phyloP scores from a whole-genome alignment of 2,797 vertebrate species.

The Lagocephalus sceleratus region DNA sequence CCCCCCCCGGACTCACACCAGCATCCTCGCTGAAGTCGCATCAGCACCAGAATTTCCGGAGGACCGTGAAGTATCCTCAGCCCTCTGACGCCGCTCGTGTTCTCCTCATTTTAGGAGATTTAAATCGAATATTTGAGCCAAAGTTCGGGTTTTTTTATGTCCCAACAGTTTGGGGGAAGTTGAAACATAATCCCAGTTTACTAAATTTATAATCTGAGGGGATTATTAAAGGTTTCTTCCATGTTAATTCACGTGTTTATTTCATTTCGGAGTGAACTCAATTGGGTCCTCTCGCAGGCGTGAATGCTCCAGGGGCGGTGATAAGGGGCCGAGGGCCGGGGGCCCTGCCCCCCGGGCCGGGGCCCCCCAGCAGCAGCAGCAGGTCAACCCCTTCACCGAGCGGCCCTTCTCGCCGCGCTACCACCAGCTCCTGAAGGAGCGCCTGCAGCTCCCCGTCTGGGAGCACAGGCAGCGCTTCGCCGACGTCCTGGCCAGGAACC shows the following conservation, averaged over 20 bases:
- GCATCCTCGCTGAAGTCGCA: background rate
- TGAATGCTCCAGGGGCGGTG: constrained; percentile 70
- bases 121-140: too few species aligned
- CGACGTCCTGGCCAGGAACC: constrained; percentile 87
- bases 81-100: background rate
- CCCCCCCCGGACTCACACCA: too few species aligned
- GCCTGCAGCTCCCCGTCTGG: constrained; percentile 92
- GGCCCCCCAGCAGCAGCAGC: constrained; percentile 83
- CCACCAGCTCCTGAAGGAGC: constrained; percentile 93
- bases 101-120: background rate
- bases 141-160: too few species aligned
- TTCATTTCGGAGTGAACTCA: too few species aligned
- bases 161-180: too few species aligned
- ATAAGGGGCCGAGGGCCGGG: constrained; percentile 79
- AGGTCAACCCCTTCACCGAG: constrained; percentile 94
- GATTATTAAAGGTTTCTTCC: too few species aligned
- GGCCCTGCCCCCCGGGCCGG: constrained; percentile 84
- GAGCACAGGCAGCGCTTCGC: constrained; percentile 93
- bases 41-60: background rate
- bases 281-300: too few species aligned
- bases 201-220: too few species aligned
- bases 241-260: too few species aligned
- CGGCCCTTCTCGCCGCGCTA: too few species aligned
- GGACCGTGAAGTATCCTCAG: background rate
- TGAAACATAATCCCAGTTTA: too few species aligned